These are phyloP conservation scores for Congeria kusceri DNA, from an alignment of 2,888 invertebrate species.

Conservation along the genomic window DNA sequence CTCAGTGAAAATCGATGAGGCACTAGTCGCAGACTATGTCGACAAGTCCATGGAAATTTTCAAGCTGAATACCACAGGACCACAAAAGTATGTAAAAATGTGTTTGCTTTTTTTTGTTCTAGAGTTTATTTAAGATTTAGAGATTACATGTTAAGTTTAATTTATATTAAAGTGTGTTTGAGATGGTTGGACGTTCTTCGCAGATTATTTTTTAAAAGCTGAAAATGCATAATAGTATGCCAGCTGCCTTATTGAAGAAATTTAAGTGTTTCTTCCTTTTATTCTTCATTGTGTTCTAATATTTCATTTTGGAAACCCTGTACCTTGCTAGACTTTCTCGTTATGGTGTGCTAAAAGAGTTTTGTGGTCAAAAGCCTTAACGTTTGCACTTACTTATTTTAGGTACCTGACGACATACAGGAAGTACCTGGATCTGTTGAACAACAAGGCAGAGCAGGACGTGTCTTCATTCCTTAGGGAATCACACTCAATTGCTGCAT, in stretches of 20 bases:
- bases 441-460: constrained; percentile 85
- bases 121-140: no score
- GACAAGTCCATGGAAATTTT: constrained; percentile 85
- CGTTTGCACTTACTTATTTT: constrained; percentile 16
- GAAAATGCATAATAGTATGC: no score
- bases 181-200: no score
- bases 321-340: background rate
- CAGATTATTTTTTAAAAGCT: no score
- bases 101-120: no score
- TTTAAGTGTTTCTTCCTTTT: no score
- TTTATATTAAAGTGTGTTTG: no score
- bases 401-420: constrained; percentile 84
- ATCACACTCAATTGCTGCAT: constrained; percentile 82
- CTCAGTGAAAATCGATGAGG: constrained; percentile 84
- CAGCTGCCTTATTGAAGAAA: no score
- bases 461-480: constrained; percentile 84
- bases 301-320: background rate
- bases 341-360: no score
- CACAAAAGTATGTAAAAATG: constrained; percentile 81
- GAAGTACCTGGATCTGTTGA: constrained; percentile 84
- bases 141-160: no score
- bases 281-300: background rate
- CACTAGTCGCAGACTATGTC: constrained; percentile 83
- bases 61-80: constrained; percentile 84
- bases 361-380: no score